Base-by-base conservation (phyloP, 1,140 invertebrate species). In the Araneus ventricosus region DNA sequence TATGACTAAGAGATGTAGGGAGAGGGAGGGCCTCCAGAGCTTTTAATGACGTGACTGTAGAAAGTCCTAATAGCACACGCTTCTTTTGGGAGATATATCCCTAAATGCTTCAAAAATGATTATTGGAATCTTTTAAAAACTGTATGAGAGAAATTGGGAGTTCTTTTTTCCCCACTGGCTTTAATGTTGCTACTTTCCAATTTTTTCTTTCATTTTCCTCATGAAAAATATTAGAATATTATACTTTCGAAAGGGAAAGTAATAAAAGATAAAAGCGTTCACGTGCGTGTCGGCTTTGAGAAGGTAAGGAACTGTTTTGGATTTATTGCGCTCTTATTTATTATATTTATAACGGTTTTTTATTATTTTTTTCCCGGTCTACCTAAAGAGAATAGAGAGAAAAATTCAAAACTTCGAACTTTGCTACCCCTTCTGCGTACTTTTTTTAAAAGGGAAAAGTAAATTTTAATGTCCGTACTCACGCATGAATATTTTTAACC, bases 91-190 rank as follows among this genome's bases (percentile, higher is more conserved):
- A n/a, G 39, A 82, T 82, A 82, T 24, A 82, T 52, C 6, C 80
- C n/a, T 82, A 82, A 82, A 82, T 82, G 41, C 45, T 82, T 82
- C 41, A 52, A 45, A 52, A 82, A 82, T 82, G 80, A 82, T 82
- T 82, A 82, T 82, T 82, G 80, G 80, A 82, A 82, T 82, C 80
- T 82, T 52, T 82, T 82, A 45, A 82, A 45, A 82, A 82, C n/a
- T 22, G 10, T 27, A 82, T 39, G 24, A 82, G 41, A 5, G 39
- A 45, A 45, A 7, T n/a, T 27, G n/a, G 17, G 6, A 41, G 37
- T 14, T 45, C 2, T 45, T 82, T 82, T 82, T 27, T 5, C n/a
- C 6, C 24, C 3, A 1, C 34, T 41, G 10, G 14, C 34, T 82
- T 82, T 41, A 45, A 30, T n/a, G 63, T 37, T 75, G 4, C 30